Conservation (phyloP, 2,888 invertebrate genomes). For the Macroteleia sp. region DNA sequence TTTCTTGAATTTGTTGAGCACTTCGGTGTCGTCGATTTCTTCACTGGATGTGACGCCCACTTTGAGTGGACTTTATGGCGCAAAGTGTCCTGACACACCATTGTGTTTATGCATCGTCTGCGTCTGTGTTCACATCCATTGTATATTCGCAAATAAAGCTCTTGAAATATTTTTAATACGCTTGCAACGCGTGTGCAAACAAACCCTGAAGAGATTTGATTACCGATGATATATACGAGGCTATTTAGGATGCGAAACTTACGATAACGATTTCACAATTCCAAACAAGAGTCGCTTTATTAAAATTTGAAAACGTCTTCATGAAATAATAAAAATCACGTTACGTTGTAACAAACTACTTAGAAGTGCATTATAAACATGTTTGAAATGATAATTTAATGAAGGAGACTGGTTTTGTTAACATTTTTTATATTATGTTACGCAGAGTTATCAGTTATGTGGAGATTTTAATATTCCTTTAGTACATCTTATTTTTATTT, state of each 20-base stretch:
- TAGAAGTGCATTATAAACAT: too few species aligned
- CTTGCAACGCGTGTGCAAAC: conserved; percentile 43
- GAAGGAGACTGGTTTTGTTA: too few species aligned
- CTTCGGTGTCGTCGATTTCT: conserved; percentile 20
- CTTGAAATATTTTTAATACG: conserved; percentile 49
- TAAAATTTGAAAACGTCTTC: conserved; percentile 22
- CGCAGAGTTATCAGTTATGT: too few species aligned
- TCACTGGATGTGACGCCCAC: conserved; percentile 71
- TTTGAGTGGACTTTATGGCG: conserved; percentile 69
- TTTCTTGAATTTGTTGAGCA: conserved; percentile 18
- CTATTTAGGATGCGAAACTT: conserved; percentile 54
- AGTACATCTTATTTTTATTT: too few species aligned
- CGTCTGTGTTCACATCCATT: conserved; percentile 36
- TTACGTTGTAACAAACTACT: too few species aligned
- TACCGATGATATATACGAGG: conserved; percentile 53
- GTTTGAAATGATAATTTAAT: too few species aligned
- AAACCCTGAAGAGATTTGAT: conserved; percentile 48
- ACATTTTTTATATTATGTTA: too few species aligned
- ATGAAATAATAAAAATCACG: too few species aligned
- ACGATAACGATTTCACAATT: conserved; percentile 26
- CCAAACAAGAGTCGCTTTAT: conserved; percentile 1
- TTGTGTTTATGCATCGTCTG: conserved; percentile 49
- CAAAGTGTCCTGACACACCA: conserved; percentile 65
- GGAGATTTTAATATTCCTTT: too few species aligned
- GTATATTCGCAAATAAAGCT: conserved; percentile 56